phyloP scores from a whole-genome alignment of 2,888 invertebrate genomes.

The Agrochola lychnidis region DNA sequence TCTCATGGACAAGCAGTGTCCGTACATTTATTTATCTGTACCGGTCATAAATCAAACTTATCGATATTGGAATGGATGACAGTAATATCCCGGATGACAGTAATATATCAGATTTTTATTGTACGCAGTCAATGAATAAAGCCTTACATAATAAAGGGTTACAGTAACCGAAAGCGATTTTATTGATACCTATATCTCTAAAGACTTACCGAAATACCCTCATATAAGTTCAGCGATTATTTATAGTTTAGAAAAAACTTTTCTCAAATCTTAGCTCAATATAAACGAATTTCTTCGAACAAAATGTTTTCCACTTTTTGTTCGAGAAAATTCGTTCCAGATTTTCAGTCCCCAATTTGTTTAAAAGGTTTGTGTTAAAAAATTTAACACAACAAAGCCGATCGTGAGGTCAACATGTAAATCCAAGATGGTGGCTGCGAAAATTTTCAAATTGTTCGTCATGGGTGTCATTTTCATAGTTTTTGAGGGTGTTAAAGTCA shows the following conservation, averaged over 20 bases:
- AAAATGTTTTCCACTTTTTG: too few species aligned
- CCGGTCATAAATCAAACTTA: constrained; percentile 6
- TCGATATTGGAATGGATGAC: constrained; percentile 2
- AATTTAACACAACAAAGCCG: too few species aligned
- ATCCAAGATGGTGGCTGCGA: too few species aligned
- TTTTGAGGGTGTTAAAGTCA: too few species aligned
- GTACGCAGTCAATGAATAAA: not conserved
- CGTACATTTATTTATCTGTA: not conserved
- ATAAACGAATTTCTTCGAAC: not conserved
- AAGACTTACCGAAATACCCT: too few species aligned
- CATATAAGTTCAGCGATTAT: too few species aligned
- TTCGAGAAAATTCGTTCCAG: too few species aligned
- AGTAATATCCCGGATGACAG: not conserved
- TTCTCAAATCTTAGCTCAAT: not conserved
- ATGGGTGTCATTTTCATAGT: too few species aligned
- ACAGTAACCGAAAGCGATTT: not conserved
- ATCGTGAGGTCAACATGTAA: too few species aligned
- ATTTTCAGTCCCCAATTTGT: too few species aligned
- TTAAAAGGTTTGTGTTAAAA: too few species aligned
- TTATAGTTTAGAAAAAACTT: not conserved
- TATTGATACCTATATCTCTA: not conserved
- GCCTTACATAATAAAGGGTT: not conserved
- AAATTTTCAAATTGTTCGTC: too few species aligned
- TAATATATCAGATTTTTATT: constrained; percentile 19
- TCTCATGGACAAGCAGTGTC: not conserved